Evolutionary conservation across 1,140 invertebrate genomes (phyloP).

Genomic region (Bombus impatiens): DNA sequence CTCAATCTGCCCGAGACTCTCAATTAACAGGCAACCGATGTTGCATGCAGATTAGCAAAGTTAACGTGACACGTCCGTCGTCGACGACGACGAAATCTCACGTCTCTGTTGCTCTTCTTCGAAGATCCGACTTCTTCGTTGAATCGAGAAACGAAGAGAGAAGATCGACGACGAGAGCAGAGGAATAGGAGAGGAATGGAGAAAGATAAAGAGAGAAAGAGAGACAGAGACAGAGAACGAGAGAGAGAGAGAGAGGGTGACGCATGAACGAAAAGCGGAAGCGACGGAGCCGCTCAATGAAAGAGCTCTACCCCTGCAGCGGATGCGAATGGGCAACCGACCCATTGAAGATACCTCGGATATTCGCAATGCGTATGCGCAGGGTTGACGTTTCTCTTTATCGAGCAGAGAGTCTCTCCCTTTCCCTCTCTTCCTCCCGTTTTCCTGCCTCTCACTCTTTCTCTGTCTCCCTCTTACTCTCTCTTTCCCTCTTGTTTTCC

Average conservation of each 20-base stretch:
- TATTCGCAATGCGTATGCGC: slow-evolving; percentile 69
- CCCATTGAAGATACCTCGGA: slow-evolving; percentile 66
- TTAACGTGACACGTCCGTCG: neutral
- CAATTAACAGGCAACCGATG: neutral
- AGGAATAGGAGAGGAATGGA: neutral
- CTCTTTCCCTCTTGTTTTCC: neutral
- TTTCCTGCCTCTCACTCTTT: neutral
- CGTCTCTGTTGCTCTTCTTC: neutral
- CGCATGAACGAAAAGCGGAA: slow-evolving; percentile 68
- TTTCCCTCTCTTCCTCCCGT: neutral
- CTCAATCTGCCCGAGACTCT: neutral
- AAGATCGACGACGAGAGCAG: neutral
- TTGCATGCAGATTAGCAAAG: neutral
- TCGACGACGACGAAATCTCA: neutral
- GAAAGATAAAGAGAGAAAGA: neutral
- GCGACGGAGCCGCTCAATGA: slow-evolving; percentile 69
- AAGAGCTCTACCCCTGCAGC: slow-evolving; percentile 66
- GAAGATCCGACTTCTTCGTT: neutral
- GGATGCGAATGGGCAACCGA: slow-evolving; percentile 69
- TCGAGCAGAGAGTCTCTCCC: slow-evolving; percentile 40
- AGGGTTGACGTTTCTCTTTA: slow-evolving; percentile 64
- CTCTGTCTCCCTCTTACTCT: neutral
- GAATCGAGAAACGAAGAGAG: neutral
- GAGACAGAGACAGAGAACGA: neutral
- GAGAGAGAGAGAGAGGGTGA: slow-evolving; percentile 27